phyloP scores from a whole-genome alignment of 2,888 invertebrate species.

The Dryomyza anilis region DNA sequence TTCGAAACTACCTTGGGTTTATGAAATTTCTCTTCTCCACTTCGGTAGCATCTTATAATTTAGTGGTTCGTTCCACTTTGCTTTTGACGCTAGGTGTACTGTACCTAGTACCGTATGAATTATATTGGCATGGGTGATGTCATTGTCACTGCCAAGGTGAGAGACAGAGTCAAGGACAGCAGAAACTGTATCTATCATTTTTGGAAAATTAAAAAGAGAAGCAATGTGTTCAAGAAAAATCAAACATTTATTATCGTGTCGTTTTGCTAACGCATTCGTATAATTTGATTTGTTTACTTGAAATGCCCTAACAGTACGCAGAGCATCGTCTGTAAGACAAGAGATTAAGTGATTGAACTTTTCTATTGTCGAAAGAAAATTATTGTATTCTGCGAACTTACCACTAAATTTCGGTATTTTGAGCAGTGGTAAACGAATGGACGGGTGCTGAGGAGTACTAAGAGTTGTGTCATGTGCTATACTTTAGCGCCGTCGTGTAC shows the following conservation, averaged over 20 bases:
- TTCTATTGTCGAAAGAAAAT: no score
- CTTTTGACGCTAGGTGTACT: constrained; percentile 5
- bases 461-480: background rate
- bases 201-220: constrained; percentile 2
- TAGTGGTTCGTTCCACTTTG: background rate
- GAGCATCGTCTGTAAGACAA: constrained; percentile 11
- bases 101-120: constrained; percentile 7
- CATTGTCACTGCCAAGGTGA: constrained; percentile 6
- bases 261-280: constrained; percentile 1
- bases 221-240: constrained; percentile 21
- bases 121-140: constrained; percentile 7
- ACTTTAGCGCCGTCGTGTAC: background rate
- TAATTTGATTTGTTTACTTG: constrained; percentile 22
- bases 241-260: constrained; percentile 17
- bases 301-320: constrained; percentile 17
- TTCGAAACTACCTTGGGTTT: background rate
- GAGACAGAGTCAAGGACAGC: background rate
- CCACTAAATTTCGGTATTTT: no score
- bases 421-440: background rate
- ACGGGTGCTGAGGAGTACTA: background rate
- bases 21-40: background rate
- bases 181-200: constrained; percentile 12
- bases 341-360: no score
- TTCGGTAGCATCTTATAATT: background rate
- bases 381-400: no score